phyloP scores from a whole-genome alignment of 2,888 invertebrate species.

The Exocentrus adspersus region DNA sequence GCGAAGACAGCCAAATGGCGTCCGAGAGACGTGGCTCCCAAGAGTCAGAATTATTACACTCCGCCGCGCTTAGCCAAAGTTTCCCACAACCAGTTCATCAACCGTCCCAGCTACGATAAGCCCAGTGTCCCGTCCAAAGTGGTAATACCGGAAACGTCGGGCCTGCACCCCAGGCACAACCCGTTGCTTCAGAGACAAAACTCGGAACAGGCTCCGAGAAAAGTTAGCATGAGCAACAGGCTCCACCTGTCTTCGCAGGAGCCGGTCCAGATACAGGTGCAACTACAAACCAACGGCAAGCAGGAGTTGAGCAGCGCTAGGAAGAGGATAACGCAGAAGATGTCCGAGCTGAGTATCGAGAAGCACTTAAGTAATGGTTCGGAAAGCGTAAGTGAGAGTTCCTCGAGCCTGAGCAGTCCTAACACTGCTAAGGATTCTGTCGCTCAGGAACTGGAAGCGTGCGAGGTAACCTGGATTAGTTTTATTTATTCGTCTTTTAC shows the following conservation, averaged over 20 bases:
- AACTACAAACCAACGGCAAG: conserved; percentile 4
- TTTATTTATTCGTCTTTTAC: too few species aligned
- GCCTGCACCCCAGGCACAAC: not conserved
- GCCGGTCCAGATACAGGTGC: not conserved
- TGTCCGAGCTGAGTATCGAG: conserved; percentile 50
- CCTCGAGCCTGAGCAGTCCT: conserved; percentile 30
- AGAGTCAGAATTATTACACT: conserved; percentile 41
- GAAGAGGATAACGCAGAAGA: conserved; percentile 48
- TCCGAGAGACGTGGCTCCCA: conserved; percentile 45
- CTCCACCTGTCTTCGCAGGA: conserved; percentile 11
- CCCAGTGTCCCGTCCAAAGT: conserved; percentile 42
- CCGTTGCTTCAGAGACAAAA: conserved; percentile 7
- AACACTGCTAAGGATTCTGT: conserved; percentile 1
- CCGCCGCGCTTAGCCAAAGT: conserved; percentile 51
- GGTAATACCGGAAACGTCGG: conserved; percentile 40
- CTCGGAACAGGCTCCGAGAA: conserved; percentile 16
- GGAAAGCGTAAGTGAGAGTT: conserved; percentile 46
- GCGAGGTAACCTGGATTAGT: not conserved
- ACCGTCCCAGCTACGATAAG: conserved; percentile 25
- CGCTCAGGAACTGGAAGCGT: not conserved
- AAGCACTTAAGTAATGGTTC: conserved; percentile 53
- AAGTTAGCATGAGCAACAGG: conserved; percentile 17
- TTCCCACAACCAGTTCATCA: conserved; percentile 56
- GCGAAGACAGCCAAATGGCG: conserved; percentile 48
- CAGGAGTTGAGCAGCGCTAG: conserved; percentile 41